Percentiles rank a stretch among this genome's conserved stretches.
Evolutionary conservation across 2,888 invertebrate species (phyloP).

Genomic region (Rhynchonema sp.): DNA sequence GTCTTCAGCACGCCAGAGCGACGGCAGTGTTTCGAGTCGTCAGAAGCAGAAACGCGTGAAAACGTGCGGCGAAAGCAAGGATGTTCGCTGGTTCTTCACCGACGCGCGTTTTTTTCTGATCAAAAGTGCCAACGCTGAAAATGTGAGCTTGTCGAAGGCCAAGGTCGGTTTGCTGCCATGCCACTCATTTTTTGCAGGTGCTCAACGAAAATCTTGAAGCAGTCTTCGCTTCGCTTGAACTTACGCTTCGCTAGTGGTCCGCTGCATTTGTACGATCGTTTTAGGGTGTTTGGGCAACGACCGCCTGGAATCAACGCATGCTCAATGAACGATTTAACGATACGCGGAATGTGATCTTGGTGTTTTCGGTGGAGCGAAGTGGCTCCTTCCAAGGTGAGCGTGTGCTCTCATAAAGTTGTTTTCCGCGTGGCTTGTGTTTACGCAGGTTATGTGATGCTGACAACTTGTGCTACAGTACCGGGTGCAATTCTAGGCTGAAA

Average conservation of each 20-base stretch:
- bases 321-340: slow-evolving; percentile 71
- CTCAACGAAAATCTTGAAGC: not conserved
- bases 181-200: not conserved
- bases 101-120: slow-evolving; percentile 85
- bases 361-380: slow-evolving; percentile 94
- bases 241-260: not conserved
- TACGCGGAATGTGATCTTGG: slow-evolving; percentile 68
- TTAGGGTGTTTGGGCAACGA: slow-evolving; percentile 80
- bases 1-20: not conserved
- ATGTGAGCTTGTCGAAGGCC: slow-evolving; percentile 76
- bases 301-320: slow-evolving; percentile 87
- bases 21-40: not conserved
- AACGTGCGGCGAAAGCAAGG: not conserved
- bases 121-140: slow-evolving; percentile 92
- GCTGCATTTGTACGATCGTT: not conserved
- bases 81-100: slow-evolving; percentile 53
- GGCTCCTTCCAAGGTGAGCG: slow-evolving; percentile 47
- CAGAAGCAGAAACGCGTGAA: not conserved
- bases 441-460: too few species aligned
- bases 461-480: too few species aligned
- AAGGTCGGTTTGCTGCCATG: too few species aligned
- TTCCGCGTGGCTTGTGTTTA: too few species aligned
- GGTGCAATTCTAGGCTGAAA: too few species aligned
- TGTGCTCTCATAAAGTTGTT: too few species aligned
- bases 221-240: not conserved